phyloP scores from a whole-genome alignment of 2,797 vertebrate species.

The Loris lydekkerianus region DNA sequence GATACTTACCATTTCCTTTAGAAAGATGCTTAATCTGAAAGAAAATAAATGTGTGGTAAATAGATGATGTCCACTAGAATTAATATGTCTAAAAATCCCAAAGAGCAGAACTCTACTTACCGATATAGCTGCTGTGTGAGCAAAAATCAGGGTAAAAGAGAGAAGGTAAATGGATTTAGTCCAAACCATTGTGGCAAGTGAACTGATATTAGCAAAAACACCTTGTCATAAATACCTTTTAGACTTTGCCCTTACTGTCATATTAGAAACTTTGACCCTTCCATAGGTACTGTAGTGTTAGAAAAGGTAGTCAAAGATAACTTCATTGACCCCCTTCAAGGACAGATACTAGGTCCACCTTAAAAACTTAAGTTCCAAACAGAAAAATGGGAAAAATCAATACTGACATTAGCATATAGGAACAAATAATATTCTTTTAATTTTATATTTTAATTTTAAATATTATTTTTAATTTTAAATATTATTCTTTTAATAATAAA shows the following conservation, averaged over 20 bases:
- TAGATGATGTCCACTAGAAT: slow-evolving; percentile 53
- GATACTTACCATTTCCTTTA: slow-evolving; percentile 83
- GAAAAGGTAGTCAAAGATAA: not conserved
- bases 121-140: slow-evolving; percentile 77
- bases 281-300: not conserved
- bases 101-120: slow-evolving; percentile 85
- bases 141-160: slow-evolving; percentile 55
- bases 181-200: slow-evolving; percentile 83
- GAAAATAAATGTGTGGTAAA: slow-evolving; percentile 73
- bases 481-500: too few relatives aligned
- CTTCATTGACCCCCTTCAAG: not conserved
- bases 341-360: slow-evolving; percentile 17
- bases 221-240: slow-evolving; percentile 71
- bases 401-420: not conserved
- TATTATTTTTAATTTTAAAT: too few relatives aligned
- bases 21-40: slow-evolving; percentile 82
- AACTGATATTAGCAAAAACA: slow-evolving; percentile 39
- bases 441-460: too few relatives aligned
- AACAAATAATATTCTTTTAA: not conserved
- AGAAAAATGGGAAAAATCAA: slow-evolving; percentile 24
- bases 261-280: slow-evolving; percentile 73
- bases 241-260: slow-evolving; percentile 75
- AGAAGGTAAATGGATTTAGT: slow-evolving; percentile 47
- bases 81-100: not conserved
- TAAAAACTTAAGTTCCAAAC: not conserved